Conservation (phyloP, 2,113 vertebrate species). For the Plecturocebus donacophilus region DNA sequence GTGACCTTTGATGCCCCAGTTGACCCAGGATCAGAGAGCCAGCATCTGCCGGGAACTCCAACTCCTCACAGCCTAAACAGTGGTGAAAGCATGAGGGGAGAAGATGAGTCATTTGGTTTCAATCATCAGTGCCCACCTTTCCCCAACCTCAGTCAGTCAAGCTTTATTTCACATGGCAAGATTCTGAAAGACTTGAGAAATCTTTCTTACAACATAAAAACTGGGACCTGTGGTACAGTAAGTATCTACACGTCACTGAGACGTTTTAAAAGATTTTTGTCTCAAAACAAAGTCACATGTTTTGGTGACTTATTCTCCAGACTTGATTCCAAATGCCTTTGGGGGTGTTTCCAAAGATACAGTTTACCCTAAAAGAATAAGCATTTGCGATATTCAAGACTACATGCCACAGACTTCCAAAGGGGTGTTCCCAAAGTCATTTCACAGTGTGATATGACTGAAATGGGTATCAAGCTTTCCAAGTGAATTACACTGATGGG, state of each 20-base stretch:
- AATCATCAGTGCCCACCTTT: neutral
- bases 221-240: neutral
- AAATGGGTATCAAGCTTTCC: neutral
- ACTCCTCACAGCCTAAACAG: neutral
- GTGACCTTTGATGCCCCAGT: neutral
- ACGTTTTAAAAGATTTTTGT: neutral
- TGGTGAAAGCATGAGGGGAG: neutral
- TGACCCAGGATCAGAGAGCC: neutral
- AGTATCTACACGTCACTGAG: neutral
- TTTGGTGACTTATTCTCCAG: neutral
- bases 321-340: neutral
- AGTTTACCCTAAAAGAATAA: neutral
- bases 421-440: neutral
- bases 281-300: neutral
- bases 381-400: neutral
- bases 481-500: neutral
- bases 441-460: no score
- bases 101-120: neutral
- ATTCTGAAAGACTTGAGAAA: neutral
- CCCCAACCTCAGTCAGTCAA: neutral
- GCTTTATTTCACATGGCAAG: neutral
- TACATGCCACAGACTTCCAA: neutral
- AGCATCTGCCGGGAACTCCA: neutral
- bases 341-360: neutral
- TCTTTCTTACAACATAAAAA: neutral